Evolutionary conservation across 2,113 vertebrate genomes (phyloP).

Genomic region (Zosterops japonicus): DNA sequence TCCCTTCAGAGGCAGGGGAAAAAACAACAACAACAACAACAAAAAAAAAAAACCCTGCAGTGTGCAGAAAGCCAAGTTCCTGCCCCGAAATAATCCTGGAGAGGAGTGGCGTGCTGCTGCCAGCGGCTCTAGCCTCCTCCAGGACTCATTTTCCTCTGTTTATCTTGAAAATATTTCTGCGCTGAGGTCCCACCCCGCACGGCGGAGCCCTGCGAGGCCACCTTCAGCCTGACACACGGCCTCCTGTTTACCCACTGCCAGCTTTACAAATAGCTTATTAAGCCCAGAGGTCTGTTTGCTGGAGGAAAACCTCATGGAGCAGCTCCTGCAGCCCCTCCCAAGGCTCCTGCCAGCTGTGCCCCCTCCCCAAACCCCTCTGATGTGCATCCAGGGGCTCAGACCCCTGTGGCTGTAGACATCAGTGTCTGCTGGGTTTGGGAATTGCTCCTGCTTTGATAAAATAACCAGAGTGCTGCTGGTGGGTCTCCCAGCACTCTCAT

Average conservation of each 20-base stretch:
- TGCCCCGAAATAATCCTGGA: conserved; percentile 5
- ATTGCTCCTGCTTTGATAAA: rapidly evolving
- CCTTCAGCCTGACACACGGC: conserved; percentile 43
- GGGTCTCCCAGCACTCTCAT: background rate
- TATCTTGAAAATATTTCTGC: conserved; percentile 68
- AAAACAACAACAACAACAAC: background rate
- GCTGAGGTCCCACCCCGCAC: conserved; percentile 38
- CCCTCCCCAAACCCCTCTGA: background rate
- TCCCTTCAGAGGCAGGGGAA: background rate
- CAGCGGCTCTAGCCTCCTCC: conserved; percentile 14
- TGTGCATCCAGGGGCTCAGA: background rate
- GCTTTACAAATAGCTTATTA: conserved; percentile 56
- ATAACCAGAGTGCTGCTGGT: background rate
- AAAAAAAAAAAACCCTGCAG: background rate
- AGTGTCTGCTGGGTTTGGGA: background rate
- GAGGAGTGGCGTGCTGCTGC: background rate
- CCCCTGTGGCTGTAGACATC: background rate
- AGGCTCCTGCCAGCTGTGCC: background rate
- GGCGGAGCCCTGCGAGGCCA: background rate
- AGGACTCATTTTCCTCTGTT: conserved; percentile 66
- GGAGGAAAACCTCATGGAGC: background rate
- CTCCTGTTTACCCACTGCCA: conserved; percentile 40
- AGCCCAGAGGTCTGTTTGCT: conserved; percentile 38
- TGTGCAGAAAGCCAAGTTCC: conserved; percentile 7
- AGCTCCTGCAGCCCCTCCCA: background rate